These are phyloP conservation scores for Mugil cephalus DNA, from an alignment of 2,113 vertebrate genomes.

Conservation along the genomic window DNA sequence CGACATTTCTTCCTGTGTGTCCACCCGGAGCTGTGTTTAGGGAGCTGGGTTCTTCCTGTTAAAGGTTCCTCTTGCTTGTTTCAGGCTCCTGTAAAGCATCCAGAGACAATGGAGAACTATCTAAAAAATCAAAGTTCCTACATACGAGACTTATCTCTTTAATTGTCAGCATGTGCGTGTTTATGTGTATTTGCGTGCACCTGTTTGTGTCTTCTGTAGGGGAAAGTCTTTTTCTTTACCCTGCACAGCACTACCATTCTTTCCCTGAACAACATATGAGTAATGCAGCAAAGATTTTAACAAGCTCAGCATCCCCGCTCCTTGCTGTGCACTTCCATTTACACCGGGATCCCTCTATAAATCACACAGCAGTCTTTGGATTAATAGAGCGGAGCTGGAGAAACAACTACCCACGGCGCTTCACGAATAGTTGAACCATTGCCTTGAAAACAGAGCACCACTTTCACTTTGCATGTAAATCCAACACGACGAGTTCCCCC, in stretches of 20 bases:
- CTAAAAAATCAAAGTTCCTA: too few relatives aligned
- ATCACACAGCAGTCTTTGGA: constrained; percentile 66
- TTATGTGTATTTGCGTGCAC: constrained; percentile 4
- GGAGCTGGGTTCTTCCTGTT: too few relatives aligned
- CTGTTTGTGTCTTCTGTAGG: constrained; percentile 4
- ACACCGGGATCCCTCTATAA: constrained; percentile 67
- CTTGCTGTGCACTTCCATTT: constrained; percentile 62
- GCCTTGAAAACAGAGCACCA: constrained; percentile 18
- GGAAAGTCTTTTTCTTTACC: constrained; percentile 4
- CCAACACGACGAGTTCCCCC: constrained; percentile 56
- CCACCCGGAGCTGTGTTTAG: too few relatives aligned
- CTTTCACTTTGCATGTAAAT: constrained; percentile 54
- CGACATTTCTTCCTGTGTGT: too few relatives aligned
- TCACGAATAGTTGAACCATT: constrained; percentile 49
- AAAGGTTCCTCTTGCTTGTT: too few relatives aligned
- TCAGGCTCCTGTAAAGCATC: too few relatives aligned
- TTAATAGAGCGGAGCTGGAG: constrained; percentile 34
- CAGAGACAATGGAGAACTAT: too few relatives aligned
- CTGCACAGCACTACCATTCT: not conserved
- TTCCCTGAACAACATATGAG: constrained; percentile 56
- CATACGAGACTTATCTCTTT: too few relatives aligned
- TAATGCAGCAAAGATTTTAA: constrained; percentile 66
- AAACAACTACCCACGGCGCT: constrained; percentile 36
- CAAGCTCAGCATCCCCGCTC: constrained; percentile 42
- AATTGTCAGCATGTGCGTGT: not conserved